Conservation (phyloP, 2,797 vertebrate genomes). For the Macropus fuliginosus region DNA sequence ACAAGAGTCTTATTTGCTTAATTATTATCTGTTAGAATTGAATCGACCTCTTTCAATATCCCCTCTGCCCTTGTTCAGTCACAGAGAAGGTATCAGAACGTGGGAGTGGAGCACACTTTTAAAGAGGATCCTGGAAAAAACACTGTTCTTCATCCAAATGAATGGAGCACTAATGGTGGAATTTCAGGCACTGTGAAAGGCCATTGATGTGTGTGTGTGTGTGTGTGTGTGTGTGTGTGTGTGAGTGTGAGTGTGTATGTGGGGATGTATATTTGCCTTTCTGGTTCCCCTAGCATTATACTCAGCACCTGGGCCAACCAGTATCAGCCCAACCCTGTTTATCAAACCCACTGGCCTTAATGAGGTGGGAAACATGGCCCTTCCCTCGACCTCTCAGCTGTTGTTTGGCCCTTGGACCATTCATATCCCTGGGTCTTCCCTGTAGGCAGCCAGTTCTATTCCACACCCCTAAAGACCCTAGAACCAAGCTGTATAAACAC, state of each 20-base stretch:
- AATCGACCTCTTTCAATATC: neutral
- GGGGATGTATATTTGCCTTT: neutral
- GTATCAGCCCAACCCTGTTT: neutral
- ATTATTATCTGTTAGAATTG: neutral
- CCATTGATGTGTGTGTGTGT: neutral
- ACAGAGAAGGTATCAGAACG: neutral
- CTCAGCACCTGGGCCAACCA: neutral
- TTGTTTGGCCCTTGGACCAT: neutral
- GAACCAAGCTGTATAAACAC: slow-evolving; percentile 4
- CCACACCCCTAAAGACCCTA: neutral
- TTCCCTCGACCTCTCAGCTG: neutral
- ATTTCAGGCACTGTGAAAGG: neutral
- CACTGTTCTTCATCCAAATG: neutral
- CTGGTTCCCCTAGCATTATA: neutral
- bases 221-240: neutral
- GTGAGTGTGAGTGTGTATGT: neutral
- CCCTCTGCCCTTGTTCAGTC: neutral
- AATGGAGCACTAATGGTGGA: neutral
- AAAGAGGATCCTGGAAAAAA: neutral
- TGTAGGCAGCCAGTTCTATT: neutral
- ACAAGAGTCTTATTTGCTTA: neutral
- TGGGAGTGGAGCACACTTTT: neutral
- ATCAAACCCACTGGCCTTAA: neutral
- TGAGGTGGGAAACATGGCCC: neutral
- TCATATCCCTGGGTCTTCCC: neutral